Evolutionary conservation across 2,888 invertebrate genomes (phyloP).

Genomic region (Trypoxylon attenuatum): DNA sequence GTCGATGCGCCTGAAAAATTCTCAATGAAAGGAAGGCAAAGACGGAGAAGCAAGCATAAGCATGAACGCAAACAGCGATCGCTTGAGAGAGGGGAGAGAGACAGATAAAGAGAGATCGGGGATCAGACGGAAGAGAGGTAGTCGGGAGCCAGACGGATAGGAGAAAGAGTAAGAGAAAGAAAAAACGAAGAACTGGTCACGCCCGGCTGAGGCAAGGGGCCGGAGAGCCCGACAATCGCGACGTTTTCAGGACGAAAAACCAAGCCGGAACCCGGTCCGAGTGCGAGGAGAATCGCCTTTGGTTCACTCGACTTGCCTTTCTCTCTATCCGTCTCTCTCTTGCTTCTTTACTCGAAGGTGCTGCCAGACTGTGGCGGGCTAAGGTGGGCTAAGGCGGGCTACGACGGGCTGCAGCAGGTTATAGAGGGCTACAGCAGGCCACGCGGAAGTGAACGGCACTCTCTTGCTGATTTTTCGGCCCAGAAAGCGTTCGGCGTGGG

Average conservation of each 20-base stretch:
- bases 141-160: slow-evolving; percentile 1
- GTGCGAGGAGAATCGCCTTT: no score
- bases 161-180: slow-evolving; percentile 20
- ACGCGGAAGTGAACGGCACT: slow-evolving; percentile 69
- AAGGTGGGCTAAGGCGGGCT: background rate
- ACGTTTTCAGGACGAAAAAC: slow-evolving; percentile 69
- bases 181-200: slow-evolving; percentile 56
- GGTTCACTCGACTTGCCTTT: no score
- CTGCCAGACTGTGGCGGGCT: slow-evolving; percentile 22
- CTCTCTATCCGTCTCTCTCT: no score
- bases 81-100: background rate
- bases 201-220: slow-evolving; percentile 44
- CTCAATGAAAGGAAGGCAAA: no score
- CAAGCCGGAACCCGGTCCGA: slow-evolving; percentile 61
- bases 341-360: no score
- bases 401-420: background rate
- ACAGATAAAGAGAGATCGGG: slow-evolving; percentile 3
- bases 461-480: slow-evolving; percentile 66
- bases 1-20: no score
- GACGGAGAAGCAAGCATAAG: slow-evolving; percentile 5
- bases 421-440: slow-evolving; percentile 47
- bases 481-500: slow-evolving; percentile 67
- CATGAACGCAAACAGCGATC: background rate
- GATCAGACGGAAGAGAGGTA: slow-evolving; percentile 1
- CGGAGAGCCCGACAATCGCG: slow-evolving; percentile 55